Conservation (phyloP, 2,797 vertebrate species). For the Nyctibius grandis region DNA sequence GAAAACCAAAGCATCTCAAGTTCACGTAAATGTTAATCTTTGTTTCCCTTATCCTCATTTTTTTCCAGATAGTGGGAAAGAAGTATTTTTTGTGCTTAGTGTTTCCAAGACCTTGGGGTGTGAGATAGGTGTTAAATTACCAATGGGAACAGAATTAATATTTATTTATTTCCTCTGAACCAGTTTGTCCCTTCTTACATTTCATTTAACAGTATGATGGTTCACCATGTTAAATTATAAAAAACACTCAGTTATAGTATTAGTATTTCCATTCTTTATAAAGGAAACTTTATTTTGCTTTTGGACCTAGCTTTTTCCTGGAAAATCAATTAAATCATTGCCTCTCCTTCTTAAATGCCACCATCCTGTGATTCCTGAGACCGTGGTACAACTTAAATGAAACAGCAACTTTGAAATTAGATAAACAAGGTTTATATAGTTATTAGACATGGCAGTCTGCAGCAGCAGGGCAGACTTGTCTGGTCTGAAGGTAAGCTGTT, state of each 20-base stretch:
- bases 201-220: not conserved
- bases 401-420: slow-evolving; percentile 49
- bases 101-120: not conserved
- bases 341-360: slow-evolving; percentile 25
- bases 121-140: not conserved
- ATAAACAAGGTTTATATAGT: slow-evolving; percentile 19
- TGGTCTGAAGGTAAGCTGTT: slow-evolving; percentile 16
- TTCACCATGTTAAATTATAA: not conserved
- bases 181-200: not conserved
- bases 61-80: not conserved
- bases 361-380: slow-evolving; percentile 5
- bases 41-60: not conserved
- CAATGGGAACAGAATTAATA: not conserved
- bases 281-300: slow-evolving; percentile 11
- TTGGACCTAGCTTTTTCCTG: not conserved
- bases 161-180: slow-evolving; percentile 12
- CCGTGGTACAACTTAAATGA: not conserved
- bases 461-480: slow-evolving; percentile 14
- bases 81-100: not conserved
- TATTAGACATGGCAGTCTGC: slow-evolving; percentile 1
- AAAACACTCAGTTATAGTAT: not conserved
- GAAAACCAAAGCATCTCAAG: not conserved
- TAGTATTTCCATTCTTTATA: not conserved
- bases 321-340: slow-evolving; percentile 36
- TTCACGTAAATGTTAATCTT: not conserved